A percentile compares a stretch with the other conserved stretches of the same genome.
phyloP scores from a whole-genome alignment of 1,140 invertebrate species.

The Pectinophora gossypiella region DNA sequence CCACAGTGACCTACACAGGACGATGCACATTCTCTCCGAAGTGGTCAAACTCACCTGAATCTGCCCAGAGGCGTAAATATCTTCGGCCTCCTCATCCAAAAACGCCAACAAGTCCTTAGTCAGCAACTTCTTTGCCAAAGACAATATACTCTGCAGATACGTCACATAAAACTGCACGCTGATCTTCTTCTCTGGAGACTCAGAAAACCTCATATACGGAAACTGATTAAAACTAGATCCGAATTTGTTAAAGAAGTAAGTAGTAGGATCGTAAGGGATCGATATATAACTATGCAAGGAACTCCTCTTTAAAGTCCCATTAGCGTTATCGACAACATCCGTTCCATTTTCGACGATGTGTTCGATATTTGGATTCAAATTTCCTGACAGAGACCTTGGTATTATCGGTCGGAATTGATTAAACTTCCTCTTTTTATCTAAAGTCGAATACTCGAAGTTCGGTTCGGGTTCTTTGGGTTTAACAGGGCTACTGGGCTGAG shows the following conservation, averaged over 20 bases:
- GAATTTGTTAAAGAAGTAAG: slow-evolving; percentile 93
- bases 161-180: slow-evolving; percentile 82
- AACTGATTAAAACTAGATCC: slow-evolving; percentile 95
- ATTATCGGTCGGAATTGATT: slow-evolving; percentile 90
- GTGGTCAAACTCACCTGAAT: slow-evolving; percentile 74
- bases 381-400: slow-evolving; percentile 92
- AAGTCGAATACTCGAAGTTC: slow-evolving; percentile 60
- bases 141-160: slow-evolving; percentile 86
- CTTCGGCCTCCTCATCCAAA: slow-evolving; percentile 89
- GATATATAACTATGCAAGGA: slow-evolving; percentile 80
- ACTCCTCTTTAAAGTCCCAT: slow-evolving; percentile 66
- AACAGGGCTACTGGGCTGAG: slow-evolving; percentile 81
- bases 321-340: slow-evolving; percentile 64
- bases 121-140: slow-evolving; percentile 90
- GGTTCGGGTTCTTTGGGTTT: slow-evolving; percentile 68
- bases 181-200: slow-evolving; percentile 79
- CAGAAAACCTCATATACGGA: slow-evolving; percentile 84
- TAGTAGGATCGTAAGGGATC: slow-evolving; percentile 85
- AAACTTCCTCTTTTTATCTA: slow-evolving; percentile 78
- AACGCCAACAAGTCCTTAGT: slow-evolving; percentile 88
- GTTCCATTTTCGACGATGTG: slow-evolving; percentile 52
- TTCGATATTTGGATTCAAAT: slow-evolving; percentile 79
- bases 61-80: slow-evolving; percentile 81
- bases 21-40: too few species aligned
- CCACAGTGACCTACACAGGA: too few species aligned